A percentile compares a stretch with the other conserved stretches of the same genome.
phyloP scores from a whole-genome alignment of 2,797 vertebrate species.

The Dendrocincla tyrannina region DNA sequence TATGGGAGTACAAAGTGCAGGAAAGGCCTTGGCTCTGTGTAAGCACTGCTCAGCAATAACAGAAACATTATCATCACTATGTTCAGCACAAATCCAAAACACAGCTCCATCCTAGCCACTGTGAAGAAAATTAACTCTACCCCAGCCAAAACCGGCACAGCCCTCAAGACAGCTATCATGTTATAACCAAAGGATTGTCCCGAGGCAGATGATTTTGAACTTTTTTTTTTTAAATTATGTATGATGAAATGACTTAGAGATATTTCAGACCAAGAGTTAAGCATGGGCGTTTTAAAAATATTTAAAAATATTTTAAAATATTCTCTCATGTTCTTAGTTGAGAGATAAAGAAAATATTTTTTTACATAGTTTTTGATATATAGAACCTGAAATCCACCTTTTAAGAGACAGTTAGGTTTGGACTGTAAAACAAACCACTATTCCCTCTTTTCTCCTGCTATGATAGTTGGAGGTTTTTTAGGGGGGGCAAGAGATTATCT shows the following conservation, averaged over 20 bases:
- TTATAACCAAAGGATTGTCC: not conserved
- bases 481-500: not conserved
- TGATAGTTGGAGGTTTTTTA: not conserved
- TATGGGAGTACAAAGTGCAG: accelerated
- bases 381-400: not conserved
- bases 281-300: not conserved
- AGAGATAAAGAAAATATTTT: not conserved
- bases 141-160: not conserved
- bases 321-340: not conserved
- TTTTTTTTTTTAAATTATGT: not conserved
- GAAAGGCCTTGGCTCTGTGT: not conserved
- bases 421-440: not conserved
- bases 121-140: not conserved
- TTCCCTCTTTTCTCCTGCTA: not conserved
- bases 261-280: not conserved
- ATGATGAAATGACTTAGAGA: not conserved
- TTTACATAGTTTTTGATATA: not conserved
- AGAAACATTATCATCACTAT: not conserved
- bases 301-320: not conserved
- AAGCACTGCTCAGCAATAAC: not conserved
- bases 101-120: not conserved
- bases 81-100: not conserved
- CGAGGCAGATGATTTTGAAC: not conserved
- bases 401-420: not conserved
- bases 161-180: not conserved